These are phyloP conservation scores for Anhinga rufa DNA, from an alignment of 2,113 vertebrate species.

Conservation along the genomic window DNA sequence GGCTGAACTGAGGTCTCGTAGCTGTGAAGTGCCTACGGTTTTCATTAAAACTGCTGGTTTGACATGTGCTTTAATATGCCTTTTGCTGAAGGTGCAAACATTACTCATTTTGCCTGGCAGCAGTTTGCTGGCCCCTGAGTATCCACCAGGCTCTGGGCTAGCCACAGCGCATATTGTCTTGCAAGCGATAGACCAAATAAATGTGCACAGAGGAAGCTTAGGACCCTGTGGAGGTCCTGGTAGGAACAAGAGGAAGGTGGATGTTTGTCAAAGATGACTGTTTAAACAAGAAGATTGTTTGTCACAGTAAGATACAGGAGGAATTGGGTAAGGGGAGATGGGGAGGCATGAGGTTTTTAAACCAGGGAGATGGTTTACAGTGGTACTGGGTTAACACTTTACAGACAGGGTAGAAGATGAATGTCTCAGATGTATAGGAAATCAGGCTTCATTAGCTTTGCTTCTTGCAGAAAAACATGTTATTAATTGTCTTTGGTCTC, in stretches of 20 bases:
- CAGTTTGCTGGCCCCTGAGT: background rate
- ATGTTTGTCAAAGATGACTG: background rate
- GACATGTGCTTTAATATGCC: background rate
- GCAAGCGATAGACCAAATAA: background rate
- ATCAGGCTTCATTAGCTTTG: constrained; percentile 51
- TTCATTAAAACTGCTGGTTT: background rate
- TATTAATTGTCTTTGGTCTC: constrained; percentile 43
- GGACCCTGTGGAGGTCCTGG: background rate
- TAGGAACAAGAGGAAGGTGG: background rate
- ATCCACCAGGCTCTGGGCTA: fast-evolving
- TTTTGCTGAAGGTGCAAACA: background rate
- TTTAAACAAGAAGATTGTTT: background rate
- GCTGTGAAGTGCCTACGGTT: background rate
- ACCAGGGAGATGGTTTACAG: background rate
- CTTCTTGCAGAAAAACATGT: constrained; percentile 26
- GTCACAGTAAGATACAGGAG: background rate
- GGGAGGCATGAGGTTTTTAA: background rate
- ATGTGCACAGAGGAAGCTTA: background rate
- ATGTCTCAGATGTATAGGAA: background rate
- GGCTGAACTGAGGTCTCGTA: background rate
- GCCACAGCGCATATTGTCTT: fast-evolving
- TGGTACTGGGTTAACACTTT: background rate
- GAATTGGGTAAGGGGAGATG: background rate
- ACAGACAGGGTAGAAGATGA: background rate
- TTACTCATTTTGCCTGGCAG: background rate